Conservation (phyloP, 2,888 invertebrate genomes). For the Oxyteleia sp. region DNA sequence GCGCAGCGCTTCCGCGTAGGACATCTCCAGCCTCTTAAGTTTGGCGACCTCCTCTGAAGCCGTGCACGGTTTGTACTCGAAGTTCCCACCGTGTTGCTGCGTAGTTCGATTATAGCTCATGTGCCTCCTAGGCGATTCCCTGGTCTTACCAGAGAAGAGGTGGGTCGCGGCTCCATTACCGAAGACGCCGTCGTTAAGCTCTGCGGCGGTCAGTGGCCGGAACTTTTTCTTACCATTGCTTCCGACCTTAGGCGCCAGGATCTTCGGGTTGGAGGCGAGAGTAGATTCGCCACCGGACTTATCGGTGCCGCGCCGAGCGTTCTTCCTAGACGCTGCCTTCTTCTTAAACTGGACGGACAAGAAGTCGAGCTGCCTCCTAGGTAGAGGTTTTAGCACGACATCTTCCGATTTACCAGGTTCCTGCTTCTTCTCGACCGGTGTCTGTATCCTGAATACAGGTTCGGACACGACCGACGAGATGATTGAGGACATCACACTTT, state of each 20-base stretch:
- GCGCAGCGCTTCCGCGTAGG: conserved; percentile 94
- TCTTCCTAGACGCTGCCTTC: conserved; percentile 90
- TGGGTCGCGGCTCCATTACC: conserved; percentile 93
- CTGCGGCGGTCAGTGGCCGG: conserved; percentile 88
- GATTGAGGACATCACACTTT: conserved; percentile 92
- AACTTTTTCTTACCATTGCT: conserved; percentile 89
- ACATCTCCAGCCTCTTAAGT: conserved; percentile 93
- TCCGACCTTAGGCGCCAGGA: conserved; percentile 89
- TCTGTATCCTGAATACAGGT: conserved; percentile 81
- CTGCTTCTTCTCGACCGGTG: conserved; percentile 88
- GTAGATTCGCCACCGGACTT: conserved; percentile 80
- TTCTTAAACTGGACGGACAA: conserved; percentile 89
- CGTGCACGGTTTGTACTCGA: too few species aligned
- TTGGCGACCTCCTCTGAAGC: conserved; percentile 95
- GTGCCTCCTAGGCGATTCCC: conserved; percentile 89
- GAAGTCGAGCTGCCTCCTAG: conserved; percentile 92
- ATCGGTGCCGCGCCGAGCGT: conserved; percentile 81
- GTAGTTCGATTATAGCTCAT: too few species aligned
- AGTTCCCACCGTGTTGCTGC: too few species aligned
- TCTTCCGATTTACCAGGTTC: conserved; percentile 77
- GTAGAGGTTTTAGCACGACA: conserved; percentile 87
- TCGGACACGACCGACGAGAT: conserved; percentile 89
- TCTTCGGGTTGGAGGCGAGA: conserved; percentile 91
- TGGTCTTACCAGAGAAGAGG: conserved; percentile 88
- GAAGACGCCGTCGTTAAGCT: conserved; percentile 85